Evolutionary conservation across 2,113 vertebrate species (phyloP).

Genomic region (Pseudorhombus dupliciocellatus): DNA sequence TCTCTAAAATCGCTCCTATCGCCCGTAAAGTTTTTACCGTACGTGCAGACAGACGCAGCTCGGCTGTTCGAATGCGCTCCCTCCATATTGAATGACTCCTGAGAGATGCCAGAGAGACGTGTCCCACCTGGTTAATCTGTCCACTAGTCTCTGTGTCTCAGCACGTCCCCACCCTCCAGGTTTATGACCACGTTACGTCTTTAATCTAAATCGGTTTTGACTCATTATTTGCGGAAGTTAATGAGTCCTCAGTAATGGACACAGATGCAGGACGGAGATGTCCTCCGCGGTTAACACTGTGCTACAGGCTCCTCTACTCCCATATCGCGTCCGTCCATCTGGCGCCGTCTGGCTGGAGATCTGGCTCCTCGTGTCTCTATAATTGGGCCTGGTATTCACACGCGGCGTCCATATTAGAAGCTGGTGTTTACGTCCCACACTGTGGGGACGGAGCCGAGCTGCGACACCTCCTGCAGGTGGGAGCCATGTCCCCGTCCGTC

Average conservation of each 20-base stretch:
- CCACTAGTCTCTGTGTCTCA: too few species aligned
- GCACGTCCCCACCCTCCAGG: too few species aligned
- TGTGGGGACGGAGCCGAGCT: constrained; percentile 20
- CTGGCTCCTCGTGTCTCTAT: constrained; percentile 20
- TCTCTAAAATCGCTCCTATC: too few species aligned
- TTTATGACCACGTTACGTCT: too few species aligned
- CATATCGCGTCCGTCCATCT: constrained; percentile 36
- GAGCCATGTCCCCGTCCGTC: constrained; percentile 17
- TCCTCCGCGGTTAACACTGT: neutral
- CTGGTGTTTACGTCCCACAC: constrained; percentile 46
- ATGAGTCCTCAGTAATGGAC: neutral
- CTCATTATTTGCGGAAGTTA: neutral
- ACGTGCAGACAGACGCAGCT: too few species aligned
- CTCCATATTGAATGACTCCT: too few species aligned
- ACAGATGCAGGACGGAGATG: neutral
- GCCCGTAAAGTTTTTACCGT: too few species aligned
- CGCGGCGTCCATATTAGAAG: constrained; percentile 10
- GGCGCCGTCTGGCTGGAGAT: constrained; percentile 34
- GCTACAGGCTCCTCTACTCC: neutral
- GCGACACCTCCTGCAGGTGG: constrained; percentile 30
- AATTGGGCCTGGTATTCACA: constrained; percentile 34
- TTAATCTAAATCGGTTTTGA: neutral
- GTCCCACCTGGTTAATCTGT: too few species aligned
- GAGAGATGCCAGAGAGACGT: too few species aligned
- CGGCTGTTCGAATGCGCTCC: too few species aligned